A percentile compares a stretch with the other conserved stretches of the same genome.
These are phyloP conservation scores for Hirudinaria manillensis DNA, from an alignment of 2,888 invertebrate species.

Conservation along the genomic window DNA sequence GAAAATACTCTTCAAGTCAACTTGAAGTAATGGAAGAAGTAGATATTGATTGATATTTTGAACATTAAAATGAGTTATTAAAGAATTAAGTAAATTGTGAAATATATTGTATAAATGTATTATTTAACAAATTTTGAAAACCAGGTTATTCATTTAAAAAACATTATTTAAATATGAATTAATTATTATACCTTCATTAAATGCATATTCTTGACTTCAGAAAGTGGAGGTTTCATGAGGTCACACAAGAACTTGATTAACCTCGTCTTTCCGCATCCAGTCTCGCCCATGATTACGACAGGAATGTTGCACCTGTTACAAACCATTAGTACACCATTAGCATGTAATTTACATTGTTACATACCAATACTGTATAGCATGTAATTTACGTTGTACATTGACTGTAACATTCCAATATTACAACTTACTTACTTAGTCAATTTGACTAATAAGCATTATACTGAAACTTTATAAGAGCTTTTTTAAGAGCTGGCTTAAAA, in stretches of 20 bases:
- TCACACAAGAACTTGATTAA: constrained; percentile 50
- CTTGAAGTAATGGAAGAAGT: no score
- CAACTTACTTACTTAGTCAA: no score
- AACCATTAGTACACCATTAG: constrained; percentile 51
- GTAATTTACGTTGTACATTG: constrained; percentile 44
- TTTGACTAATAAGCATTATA: no score
- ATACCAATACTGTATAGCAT: constrained; percentile 48
- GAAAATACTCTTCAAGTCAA: no score
- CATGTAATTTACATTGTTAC: constrained; percentile 50
- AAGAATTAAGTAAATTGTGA: not conserved
- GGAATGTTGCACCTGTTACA: constrained; percentile 49
- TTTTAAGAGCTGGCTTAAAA: no score
- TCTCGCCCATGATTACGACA: constrained; percentile 53
- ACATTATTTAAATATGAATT: not conserved
- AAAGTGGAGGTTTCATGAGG: constrained; percentile 44
- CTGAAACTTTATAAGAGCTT: no score
- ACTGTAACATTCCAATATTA: constrained; percentile 46
- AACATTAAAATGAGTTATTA: no score
- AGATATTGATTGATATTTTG: no score
- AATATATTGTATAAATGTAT: not conserved
- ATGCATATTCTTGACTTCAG: constrained; percentile 41
- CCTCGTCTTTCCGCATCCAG: constrained; percentile 52
- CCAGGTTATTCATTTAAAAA: no score
- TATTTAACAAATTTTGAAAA: no score
- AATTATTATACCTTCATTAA: constrained; percentile 43